Conservation (phyloP, 2,113 vertebrate genomes). For the Petaurus breviceps region DNA sequence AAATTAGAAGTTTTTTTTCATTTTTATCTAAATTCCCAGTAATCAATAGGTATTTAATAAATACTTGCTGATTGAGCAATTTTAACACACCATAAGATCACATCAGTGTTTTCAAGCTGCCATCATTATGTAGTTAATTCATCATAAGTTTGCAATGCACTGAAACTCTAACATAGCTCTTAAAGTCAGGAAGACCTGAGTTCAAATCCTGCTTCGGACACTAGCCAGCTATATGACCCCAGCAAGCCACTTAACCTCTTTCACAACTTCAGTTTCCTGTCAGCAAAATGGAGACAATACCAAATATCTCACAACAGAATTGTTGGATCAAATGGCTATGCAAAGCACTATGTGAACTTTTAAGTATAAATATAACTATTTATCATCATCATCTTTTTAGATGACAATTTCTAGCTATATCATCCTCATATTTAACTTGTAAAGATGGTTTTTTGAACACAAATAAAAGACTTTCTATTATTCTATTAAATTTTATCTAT, state of each 20-base stretch:
- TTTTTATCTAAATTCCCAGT: background rate
- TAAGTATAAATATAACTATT: background rate
- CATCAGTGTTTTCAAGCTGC: background rate
- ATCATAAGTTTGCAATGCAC: background rate
- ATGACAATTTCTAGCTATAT: background rate
- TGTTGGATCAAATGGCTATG: background rate
- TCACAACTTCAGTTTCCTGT: background rate
- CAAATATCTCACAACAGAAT: background rate
- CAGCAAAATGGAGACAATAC: background rate
- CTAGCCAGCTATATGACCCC: background rate
- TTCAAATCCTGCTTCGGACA: background rate
- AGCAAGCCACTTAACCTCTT: background rate
- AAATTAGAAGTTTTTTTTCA: background rate
- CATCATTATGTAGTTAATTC: background rate
- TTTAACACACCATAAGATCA: background rate
- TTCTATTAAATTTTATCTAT: background rate
- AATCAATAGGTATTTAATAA: background rate
- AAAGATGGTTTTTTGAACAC: background rate
- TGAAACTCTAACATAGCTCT: background rate
- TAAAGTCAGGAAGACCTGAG: background rate
- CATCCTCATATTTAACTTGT: background rate
- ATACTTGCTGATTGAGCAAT: background rate
- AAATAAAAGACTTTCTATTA: background rate
- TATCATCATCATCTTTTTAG: background rate
- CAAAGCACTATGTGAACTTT: background rate